Base-by-base conservation (phyloP, 2,113 vertebrate species). In the Coturnix japonica region DNA sequence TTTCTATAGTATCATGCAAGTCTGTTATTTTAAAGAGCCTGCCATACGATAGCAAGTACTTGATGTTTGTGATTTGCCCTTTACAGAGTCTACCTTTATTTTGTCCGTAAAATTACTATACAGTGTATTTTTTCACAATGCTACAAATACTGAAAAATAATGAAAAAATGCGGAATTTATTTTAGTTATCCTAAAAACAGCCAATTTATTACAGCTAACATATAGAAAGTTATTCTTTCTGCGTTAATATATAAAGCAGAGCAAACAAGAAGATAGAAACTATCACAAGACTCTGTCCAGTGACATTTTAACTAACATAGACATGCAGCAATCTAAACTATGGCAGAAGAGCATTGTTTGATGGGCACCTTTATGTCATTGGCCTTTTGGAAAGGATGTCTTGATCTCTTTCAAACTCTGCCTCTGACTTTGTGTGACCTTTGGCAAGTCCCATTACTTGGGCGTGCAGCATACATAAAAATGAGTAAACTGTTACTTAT, bases 381-480 rank as follows among this genome's bases (percentile, higher is more conserved):
- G 67, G 56, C 56, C 51, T 77, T 60, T 56, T 70, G 10, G 31
- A 89, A 72, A 51, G 7, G 35, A n/a, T 47, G 41, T 22, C 7
- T 92, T 67, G 31, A 82, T 82, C 78, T 60, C 60, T 66, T 85
- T 70, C 43, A 74, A 59, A 3, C 26, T 86, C 33, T 72, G 35
- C 43, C 33, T 90, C 54, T 85, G 75, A 89, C 87, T 92, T 85
- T n/a, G 13, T 77, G 39, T 87, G 92, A 94, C 91, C 81, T 94
- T 95, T 89, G 43, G 22, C 33, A 85, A 94, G 31, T 59, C 46
- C 74, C 30, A 39, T 73, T 77, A 77, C 25, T 43, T 56, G 51
- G 15, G 41, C 54, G 10, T 64, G 56, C 20, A 63, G 39, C 35
- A 92, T 82, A 67, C 56, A 90, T 92, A 87, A 92, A 95, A 92